These are phyloP conservation scores for Hydrochoerus hydrochaeris DNA, from an alignment of 2,113 vertebrate species.

Conservation along the genomic window DNA sequence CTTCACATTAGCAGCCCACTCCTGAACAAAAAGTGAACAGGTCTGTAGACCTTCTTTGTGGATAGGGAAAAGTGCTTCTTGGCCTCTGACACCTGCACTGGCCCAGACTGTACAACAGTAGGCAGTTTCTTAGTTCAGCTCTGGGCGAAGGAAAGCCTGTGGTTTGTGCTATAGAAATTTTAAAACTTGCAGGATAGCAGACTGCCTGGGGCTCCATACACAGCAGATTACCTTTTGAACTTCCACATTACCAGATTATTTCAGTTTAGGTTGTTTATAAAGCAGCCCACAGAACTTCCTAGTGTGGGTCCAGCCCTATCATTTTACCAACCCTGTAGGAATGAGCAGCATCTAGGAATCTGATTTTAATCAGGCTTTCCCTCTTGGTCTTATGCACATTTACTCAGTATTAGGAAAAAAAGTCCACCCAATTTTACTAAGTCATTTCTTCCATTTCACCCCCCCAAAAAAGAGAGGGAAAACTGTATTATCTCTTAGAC, in stretches of 20 bases:
- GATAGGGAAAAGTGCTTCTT: background rate
- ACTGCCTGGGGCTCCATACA: background rate
- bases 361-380: slow-evolving; percentile 51
- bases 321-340: slow-evolving; percentile 43
- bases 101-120: background rate
- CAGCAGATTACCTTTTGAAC: slow-evolving; percentile 56
- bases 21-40: background rate
- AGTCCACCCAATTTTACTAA: background rate
- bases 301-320: slow-evolving; percentile 8
- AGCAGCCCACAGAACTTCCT: slow-evolving; percentile 53
- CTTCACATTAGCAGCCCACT: background rate
- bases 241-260: slow-evolving; percentile 39
- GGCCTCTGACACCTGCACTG: background rate
- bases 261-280: slow-evolving; percentile 60
- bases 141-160: background rate
- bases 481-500: background rate
- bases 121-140: slow-evolving; percentile 17
- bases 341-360: slow-evolving; percentile 20
- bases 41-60: background rate
- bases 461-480: background rate
- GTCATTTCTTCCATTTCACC: background rate
- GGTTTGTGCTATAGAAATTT: slow-evolving; percentile 30
- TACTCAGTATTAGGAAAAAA: background rate
- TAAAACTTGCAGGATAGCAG: background rate
- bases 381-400: background rate